Percentiles rank a stretch among this genome's conserved stretches.
Evolutionary conservation across 1,140 invertebrate species (phyloP).

Genomic region (Zeugodacus cucurbitae): DNA sequence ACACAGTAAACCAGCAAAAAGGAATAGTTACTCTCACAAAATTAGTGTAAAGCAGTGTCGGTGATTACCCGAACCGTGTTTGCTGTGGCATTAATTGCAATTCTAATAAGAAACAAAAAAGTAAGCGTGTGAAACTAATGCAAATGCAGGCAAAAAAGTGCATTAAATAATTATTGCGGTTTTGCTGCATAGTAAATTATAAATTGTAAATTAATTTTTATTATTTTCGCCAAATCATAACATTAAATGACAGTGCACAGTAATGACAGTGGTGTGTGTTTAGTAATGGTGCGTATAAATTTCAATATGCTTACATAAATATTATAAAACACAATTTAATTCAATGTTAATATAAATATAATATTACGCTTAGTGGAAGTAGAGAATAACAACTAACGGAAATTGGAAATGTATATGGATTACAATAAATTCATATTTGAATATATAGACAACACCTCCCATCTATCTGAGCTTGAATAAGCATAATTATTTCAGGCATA

Average conservation of each 20-base stretch:
- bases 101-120: not conserved
- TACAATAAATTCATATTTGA: too few relatives aligned
- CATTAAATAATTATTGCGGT: not conserved
- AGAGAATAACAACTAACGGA: too few relatives aligned
- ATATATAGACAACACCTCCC: too few relatives aligned
- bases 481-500: too few relatives aligned
- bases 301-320: not conserved
- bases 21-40: not conserved
- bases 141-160: slow-evolving; percentile 11
- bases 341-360: not conserved
- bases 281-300: slow-evolving; percentile 64
- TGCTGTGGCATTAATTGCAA: not conserved
- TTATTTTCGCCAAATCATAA: slow-evolving; percentile 30
- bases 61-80: not conserved
- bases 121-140: not conserved
- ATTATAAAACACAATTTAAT: not conserved
- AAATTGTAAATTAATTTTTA: not conserved
- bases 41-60: not conserved
- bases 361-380: too few relatives aligned
- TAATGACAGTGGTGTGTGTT: slow-evolving; percentile 66
- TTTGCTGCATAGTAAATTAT: not conserved
- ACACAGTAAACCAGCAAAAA: not conserved
- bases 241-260: slow-evolving; percentile 66
- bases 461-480: too few relatives aligned
- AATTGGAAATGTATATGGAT: too few relatives aligned